phyloP scores from a whole-genome alignment of 2,797 vertebrate species.

The Xenentodon cancila region DNA sequence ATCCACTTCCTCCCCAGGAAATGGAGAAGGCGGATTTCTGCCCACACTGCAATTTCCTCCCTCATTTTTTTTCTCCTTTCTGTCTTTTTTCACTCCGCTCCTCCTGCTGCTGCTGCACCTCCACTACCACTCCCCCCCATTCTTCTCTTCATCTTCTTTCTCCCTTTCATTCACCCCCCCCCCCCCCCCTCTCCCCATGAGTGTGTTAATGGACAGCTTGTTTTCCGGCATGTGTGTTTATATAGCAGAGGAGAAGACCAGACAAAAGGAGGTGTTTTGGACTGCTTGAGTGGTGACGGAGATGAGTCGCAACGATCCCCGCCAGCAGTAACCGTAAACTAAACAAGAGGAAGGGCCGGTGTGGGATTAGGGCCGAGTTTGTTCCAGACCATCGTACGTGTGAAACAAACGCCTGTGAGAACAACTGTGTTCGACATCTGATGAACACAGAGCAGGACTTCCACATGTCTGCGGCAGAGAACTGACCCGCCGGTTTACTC shows the following conservation, averaged over 20 bases:
- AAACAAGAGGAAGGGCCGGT: not conserved
- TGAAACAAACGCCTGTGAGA: constrained; percentile 3
- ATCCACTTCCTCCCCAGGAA: constrained; percentile 95
- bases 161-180: constrained; percentile 6
- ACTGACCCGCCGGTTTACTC: constrained; percentile 53
- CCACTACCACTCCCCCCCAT: constrained; percentile 2
- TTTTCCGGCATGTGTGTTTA: constrained; percentile 63
- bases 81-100: constrained; percentile 24
- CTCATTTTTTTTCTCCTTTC: constrained; percentile 72
- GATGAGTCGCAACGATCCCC: constrained; percentile 24
- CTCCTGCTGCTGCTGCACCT: not conserved
- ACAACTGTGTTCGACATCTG: constrained; percentile 30
- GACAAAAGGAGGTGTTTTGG: constrained; percentile 51
- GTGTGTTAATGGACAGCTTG: constrained; percentile 64
- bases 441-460: constrained; percentile 50
- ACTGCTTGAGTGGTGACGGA: constrained; percentile 18
- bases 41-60: constrained; percentile 94
- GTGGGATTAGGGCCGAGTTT: not conserved
- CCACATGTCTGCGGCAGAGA: constrained; percentile 58
- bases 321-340: constrained; percentile 2
- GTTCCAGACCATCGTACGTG: constrained; percentile 38
- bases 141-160: not conserved
- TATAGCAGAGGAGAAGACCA: constrained; percentile 46
- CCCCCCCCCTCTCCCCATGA: constrained; percentile 29
- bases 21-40: constrained; percentile 91